Conservation (phyloP, 2,888 invertebrate species). For the Lochmaea capreae region DNA sequence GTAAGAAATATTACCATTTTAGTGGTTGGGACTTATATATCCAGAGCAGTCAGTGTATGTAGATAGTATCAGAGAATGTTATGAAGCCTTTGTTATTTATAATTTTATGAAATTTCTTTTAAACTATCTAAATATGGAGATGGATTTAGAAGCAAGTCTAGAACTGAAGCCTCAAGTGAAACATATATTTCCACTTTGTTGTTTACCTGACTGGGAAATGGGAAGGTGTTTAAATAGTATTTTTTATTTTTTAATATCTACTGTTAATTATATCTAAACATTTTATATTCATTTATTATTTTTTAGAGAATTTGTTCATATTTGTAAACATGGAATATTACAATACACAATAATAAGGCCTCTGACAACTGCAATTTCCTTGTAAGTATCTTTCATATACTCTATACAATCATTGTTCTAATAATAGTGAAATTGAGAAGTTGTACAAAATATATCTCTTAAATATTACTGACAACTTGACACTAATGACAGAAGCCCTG, state of each 20-base stretch:
- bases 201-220: constrained; percentile 93
- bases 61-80: constrained; percentile 93
- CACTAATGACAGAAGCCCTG: no score
- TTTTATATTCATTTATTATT: constrained; percentile 32
- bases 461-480: no score
- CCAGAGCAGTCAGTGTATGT: constrained; percentile 91
- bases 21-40: constrained; percentile 91
- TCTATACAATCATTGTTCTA: no score
- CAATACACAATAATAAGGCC: constrained; percentile 95
- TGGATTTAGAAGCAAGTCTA: constrained; percentile 85
- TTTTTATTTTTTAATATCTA: background rate
- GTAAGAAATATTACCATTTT: constrained; percentile 44
- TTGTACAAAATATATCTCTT: no score
- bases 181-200: constrained; percentile 93
- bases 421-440: no score
- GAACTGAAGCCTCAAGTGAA: constrained; percentile 86
- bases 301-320: constrained; percentile 88
- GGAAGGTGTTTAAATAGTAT: constrained; percentile 72
- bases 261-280: background rate
- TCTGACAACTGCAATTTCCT: constrained; percentile 88
- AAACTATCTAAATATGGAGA: constrained; percentile 88
- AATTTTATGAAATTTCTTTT: constrained; percentile 96
- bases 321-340: constrained; percentile 95
- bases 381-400: constrained; percentile 76
- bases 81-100: constrained; percentile 98